Evolutionary conservation across 2,888 invertebrate species (phyloP), one percentile per base, ranked within the genome.

Genomic region (Portevinia maculata): DNA sequence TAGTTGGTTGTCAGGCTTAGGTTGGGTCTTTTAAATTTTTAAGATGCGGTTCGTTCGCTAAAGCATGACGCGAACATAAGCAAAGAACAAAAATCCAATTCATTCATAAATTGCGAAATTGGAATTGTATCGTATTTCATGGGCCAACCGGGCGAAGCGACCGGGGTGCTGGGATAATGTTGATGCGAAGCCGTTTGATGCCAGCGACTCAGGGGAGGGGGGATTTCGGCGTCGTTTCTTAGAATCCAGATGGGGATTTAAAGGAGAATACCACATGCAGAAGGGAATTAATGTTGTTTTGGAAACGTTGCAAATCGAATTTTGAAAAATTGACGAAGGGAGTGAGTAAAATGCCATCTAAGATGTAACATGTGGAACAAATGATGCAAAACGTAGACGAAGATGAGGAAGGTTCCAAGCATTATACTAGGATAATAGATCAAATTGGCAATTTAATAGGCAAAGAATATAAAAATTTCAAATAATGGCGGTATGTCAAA

Each of bases 91-190:
- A 59, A 59, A 62, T 28, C 53, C 65, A 79, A 81, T 71, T 78
- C 71, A 83, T 83, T 78, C 76, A 76, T 78, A 83, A 71, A 62
- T 67, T 83, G 53, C 32, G 7, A 70, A 83, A 70, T 55, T 71
- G 46, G 59, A 7, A 70, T 75, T 81, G 59, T 69, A 81, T 81
- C 70, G 34, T 71, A 78, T 83, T 78, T 78, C 76, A 78, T 57
- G 71, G 37, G 28, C 5, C 41, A 3, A n/a, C 15, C 15, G 0
- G 17, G 11, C 32, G 11, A 48, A n/a, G n/a, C n/a, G n/a, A n/a
- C n/a, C n/a, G n/a, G 75, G 59, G 67, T 59, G n/a, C n/a, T n/a
- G 75, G 55, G 52, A 17, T 67, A 34, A 60, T 60, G 24, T 24
- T 24, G 24, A 24, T 39, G 44, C 13, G 17, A 0, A 6, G 39